A percentile compares a stretch with the other conserved stretches of the same genome.
Conservation (phyloP, 2,113 vertebrate species). For the Phyllopteryx taeniolatus region DNA sequence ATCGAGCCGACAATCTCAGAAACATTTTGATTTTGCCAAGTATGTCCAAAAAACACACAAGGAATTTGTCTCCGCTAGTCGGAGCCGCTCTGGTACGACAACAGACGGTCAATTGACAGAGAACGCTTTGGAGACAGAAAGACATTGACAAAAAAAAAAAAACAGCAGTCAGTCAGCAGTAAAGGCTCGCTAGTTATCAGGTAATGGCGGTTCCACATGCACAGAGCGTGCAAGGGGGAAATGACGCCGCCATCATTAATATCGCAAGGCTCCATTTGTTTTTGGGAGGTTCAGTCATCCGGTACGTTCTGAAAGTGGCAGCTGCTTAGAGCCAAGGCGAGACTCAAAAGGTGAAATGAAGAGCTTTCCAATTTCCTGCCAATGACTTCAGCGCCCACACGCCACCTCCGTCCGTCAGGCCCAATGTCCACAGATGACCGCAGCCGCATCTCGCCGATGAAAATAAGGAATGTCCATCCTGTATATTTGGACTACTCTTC, state of each 20-base stretch:
- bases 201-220: too few species aligned
- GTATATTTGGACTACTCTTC: slow-evolving; percentile 60
- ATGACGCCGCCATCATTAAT: too few species aligned
- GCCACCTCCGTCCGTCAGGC: background rate
- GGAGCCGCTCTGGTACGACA: too few species aligned
- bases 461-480: slow-evolving; percentile 54
- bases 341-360: slow-evolving; percentile 42
- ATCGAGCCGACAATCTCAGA: slow-evolving; percentile 11
- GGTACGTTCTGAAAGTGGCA: slow-evolving; percentile 13
- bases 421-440: slow-evolving; percentile 18
- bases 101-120: too few species aligned
- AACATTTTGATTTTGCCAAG: too few species aligned
- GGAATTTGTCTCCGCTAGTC: too few species aligned
- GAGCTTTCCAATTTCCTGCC: slow-evolving; percentile 19
- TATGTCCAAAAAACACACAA: too few species aligned
- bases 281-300: slow-evolving; percentile 18
- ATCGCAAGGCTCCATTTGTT: slow-evolving; percentile 15
- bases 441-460: slow-evolving; percentile 26
- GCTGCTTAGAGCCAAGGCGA: slow-evolving; percentile 14
- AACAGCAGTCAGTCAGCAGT: too few species aligned
- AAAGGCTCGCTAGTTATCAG: too few species aligned
- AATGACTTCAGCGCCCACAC: slow-evolving; percentile 21
- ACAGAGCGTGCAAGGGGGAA: too few species aligned
- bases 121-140: too few species aligned
- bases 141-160: too few species aligned